Percentiles rank a stretch among this genome's conserved stretches.
phyloP scores from a whole-genome alignment of 2,797 vertebrate species.

The Paguma larvata region DNA sequence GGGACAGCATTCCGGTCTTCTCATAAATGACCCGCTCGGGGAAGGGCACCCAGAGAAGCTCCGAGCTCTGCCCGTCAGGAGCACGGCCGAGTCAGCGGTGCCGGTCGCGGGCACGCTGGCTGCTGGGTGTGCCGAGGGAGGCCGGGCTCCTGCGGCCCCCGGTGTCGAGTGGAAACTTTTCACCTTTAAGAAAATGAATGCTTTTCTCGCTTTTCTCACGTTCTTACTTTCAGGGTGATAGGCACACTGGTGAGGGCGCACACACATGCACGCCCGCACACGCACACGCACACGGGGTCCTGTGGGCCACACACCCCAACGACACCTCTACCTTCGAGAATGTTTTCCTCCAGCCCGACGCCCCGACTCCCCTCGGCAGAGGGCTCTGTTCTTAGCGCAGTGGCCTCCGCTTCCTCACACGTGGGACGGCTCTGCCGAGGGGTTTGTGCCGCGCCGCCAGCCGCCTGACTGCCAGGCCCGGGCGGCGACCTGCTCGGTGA shows the following conservation, averaged over 20 bases:
- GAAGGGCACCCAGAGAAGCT: background rate
- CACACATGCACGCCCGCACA: background rate
- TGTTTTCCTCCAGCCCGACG: background rate
- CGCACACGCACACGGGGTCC: too few species aligned
- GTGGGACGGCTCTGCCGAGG: background rate
- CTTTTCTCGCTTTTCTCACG: background rate
- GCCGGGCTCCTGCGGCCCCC: fast-evolving
- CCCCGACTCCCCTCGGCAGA: background rate
- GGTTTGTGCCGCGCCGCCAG: background rate
- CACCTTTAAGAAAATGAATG: background rate
- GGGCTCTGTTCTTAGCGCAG: background rate
- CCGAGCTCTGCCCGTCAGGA: background rate
- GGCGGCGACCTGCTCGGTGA: background rate
- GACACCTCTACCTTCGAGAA: constrained; percentile 55
- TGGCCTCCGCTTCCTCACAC: background rate
- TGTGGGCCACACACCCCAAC: background rate
- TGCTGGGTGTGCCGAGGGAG: fast-evolving
- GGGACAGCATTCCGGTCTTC: background rate
- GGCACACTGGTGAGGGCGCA: fast-evolving
- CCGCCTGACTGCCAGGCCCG: background rate
- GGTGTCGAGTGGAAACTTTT: background rate
- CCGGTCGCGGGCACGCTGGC: fast-evolving
- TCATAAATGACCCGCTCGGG: background rate
- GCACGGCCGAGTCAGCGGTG: fast-evolving
- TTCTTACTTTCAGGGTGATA: background rate